Percentiles rank a stretch among this genome's conserved stretches.
These are phyloP conservation scores for Stichodactyla helianthus DNA, from an alignment of 64 coral and sea anemone genomes.

Conservation along the genomic window DNA sequence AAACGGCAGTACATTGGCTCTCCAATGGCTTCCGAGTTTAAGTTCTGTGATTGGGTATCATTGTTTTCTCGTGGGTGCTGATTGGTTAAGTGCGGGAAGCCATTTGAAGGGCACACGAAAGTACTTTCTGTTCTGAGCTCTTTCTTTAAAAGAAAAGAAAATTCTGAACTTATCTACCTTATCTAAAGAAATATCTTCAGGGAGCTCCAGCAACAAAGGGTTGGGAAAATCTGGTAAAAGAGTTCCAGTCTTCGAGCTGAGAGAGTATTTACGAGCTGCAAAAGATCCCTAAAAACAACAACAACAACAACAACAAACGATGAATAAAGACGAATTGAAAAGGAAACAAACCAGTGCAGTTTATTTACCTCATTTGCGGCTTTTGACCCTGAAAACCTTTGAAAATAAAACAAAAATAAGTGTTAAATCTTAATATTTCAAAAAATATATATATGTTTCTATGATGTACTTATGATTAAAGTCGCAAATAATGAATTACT, in stretches of 20 bases:
- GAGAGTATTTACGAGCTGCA: constrained; percentile 86
- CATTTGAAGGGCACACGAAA: background rate
- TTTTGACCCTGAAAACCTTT: constrained; percentile 96
- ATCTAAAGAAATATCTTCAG: constrained; percentile 56
- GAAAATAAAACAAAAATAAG: constrained; percentile 5
- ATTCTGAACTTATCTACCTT: constrained; percentile 46
- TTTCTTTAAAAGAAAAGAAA: background rate
- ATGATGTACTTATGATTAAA: background rate
- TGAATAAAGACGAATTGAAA: background rate
- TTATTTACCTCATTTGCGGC: constrained; percentile 73
- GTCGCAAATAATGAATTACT: no score
- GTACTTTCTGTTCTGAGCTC: background rate
- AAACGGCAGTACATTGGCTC: background rate
- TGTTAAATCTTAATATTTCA: background rate
- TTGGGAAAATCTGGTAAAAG: constrained; percentile 96
- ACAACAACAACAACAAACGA: background rate
- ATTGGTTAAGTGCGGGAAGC: background rate
- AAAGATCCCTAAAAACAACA: constrained; percentile 49
- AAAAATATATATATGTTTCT: background rate
- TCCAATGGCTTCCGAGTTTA: background rate
- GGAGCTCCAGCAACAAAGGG: constrained; percentile 76
- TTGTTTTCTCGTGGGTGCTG: background rate
- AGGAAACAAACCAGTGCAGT: background rate
- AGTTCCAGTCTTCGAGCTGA: constrained; percentile 94
- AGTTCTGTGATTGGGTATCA: background rate